These are phyloP conservation scores for Corythornis madagascariensis DNA, from an alignment of 2,113 vertebrate genomes.

Conservation along the genomic window DNA sequence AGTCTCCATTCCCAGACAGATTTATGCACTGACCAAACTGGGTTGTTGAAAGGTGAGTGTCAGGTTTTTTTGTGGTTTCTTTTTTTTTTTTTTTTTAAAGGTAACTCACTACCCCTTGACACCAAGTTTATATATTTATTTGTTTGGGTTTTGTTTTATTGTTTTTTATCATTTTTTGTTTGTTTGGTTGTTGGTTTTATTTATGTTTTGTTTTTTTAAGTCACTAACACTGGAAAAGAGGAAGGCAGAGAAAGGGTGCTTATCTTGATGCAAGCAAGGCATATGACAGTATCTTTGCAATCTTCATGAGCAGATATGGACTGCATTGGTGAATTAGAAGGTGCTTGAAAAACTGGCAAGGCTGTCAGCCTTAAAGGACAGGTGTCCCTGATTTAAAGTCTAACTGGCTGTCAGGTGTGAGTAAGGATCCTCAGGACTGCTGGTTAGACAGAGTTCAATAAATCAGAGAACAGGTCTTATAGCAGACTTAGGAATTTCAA, in stretches of 20 bases:
- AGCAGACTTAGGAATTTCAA: background rate
- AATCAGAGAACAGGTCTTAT: fast-evolving
- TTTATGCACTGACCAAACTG: too few species aligned
- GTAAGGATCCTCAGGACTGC: background rate
- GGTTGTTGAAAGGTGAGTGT: too few species aligned
- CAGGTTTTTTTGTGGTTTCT: too few species aligned
- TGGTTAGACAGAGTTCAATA: background rate
- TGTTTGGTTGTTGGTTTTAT: too few species aligned
- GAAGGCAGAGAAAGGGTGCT: background rate
- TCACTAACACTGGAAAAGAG: background rate
- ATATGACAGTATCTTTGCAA: background rate
- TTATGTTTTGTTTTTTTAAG: background rate
- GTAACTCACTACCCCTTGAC: too few species aligned
- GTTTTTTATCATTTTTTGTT: background rate
- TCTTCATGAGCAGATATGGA: fast-evolving
- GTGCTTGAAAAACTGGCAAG: background rate
- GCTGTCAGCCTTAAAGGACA: fast-evolving
- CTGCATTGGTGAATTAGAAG: background rate
- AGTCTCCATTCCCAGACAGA: too few species aligned
- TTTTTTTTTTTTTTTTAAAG: too few species aligned
- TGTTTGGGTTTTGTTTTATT: too few species aligned
- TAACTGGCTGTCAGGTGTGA: background rate
- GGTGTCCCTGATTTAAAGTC: background rate
- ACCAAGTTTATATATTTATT: too few species aligned
- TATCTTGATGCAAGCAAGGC: background rate